phyloP scores from a whole-genome alignment of 2,113 vertebrate species.

The Rhodinocichla rosea region DNA sequence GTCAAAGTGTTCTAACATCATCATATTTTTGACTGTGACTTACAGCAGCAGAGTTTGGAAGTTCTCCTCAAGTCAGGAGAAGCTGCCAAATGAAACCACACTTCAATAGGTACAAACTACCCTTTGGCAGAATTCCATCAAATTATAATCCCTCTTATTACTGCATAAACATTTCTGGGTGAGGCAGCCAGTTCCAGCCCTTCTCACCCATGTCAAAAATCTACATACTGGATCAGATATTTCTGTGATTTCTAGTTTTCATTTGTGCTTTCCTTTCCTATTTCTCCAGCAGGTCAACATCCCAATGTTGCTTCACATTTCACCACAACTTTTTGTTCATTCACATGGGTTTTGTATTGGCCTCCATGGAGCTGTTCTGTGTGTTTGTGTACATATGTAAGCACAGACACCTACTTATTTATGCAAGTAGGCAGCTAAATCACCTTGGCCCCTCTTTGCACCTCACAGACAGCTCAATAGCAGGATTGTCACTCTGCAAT shows the following conservation, averaged over 20 bases:
- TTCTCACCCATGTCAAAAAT: background rate
- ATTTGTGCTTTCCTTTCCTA: background rate
- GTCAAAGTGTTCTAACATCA: background rate
- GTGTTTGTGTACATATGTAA: background rate
- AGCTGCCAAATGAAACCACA: constrained; percentile 12
- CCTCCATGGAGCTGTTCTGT: background rate
- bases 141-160: background rate
- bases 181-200: background rate
- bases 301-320: background rate
- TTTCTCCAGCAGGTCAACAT: background rate
- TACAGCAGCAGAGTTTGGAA: background rate
- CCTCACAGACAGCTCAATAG: background rate
- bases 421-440: background rate
- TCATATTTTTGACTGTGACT: background rate
- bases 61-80: background rate
- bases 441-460: background rate
- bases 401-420: background rate
- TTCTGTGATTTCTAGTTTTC: background rate
- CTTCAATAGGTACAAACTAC: background rate
- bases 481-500: background rate
- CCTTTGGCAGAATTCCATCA: background rate
- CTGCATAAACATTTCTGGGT: background rate
- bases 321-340: background rate
- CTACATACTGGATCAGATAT: background rate
- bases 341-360: background rate